A percentile compares a stretch with the other conserved stretches of the same genome.
Evolutionary conservation across 1,140 invertebrate genomes (phyloP).

Genomic region (Dryas iulia): DNA sequence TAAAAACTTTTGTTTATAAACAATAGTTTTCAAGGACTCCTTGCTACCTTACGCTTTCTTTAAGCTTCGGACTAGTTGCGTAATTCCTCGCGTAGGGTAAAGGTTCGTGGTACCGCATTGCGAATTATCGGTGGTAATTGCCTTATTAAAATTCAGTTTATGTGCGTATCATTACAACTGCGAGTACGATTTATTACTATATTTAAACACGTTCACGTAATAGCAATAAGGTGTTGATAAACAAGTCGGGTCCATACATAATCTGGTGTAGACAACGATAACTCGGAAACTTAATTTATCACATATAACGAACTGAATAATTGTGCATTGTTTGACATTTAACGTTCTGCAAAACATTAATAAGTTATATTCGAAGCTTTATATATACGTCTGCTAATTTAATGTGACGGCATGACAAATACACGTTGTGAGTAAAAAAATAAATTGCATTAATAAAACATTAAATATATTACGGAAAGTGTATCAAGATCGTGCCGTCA

Average conservation of each 20-base stretch:
- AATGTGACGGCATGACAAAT: conserved; percentile 8
- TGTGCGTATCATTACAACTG: conserved; percentile 39
- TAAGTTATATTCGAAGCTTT: conserved; percentile 12
- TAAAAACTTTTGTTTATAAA: conserved; percentile 78
- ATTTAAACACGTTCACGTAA: conserved; percentile 14
- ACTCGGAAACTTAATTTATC: conserved; percentile 7
- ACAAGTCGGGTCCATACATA: conserved; percentile 6
- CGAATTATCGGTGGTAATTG: conserved; percentile 29
- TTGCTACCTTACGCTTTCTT: conserved; percentile 38
- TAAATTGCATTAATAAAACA: conserved; percentile 8
- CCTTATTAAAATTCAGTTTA: conserved; percentile 50
- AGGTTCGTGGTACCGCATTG: conserved; percentile 33
- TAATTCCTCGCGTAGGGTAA: conserved; percentile 43
- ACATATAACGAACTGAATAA: conserved; percentile 7
- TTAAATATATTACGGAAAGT: conserved; percentile 10
- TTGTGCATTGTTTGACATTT: conserved; percentile 20
- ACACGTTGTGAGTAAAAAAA: neutral
- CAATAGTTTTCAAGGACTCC: conserved; percentile 65
- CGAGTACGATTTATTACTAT: conserved; percentile 29
- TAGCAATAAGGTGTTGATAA: conserved; percentile 19
- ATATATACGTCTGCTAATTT: conserved; percentile 10
- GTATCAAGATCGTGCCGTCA: conserved; percentile 22
- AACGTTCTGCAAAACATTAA: conserved; percentile 9
- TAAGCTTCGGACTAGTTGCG: conserved; percentile 50
- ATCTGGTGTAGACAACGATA: conserved; percentile 4